Evolutionary conservation across 2,113 vertebrate species (phyloP), one percentile per base, ranked within the genome.

Genomic region (Carollia perspicillata): DNA sequence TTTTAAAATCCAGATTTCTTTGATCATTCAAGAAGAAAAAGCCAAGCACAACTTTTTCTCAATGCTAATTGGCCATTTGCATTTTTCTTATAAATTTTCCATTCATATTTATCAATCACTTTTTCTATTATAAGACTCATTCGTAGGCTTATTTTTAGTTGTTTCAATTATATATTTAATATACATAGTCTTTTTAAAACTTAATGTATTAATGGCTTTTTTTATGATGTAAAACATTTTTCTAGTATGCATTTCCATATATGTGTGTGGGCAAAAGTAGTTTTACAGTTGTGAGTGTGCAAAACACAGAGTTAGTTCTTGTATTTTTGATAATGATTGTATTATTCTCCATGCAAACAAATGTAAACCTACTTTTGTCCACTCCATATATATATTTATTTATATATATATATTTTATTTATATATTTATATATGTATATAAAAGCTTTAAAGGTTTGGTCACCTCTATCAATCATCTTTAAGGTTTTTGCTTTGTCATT

Each of bases 121-220:
- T 87, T 90, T 95, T 74, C 55, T 92, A 42, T 84, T 89, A 40
- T 16, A 8, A 78, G 33, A 30, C 26, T 79, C 6, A 86, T 75
- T 83, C 77, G 77, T 63, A 92, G 14, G 20, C 40, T 81, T 89
- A 37, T 42, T 94, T 89, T 90, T 63, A n/a, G 77, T 92, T 90
- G 37, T 75, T 87, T 83, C 58, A 71, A 11, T 8, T 92, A 14
- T 44, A 30, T 75, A 87, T 40, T 53, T 95, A 65, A 92, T 63
- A 40, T 30, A 47, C 5, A 26, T 69, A 68, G 11, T 58, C 6
- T 74, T 90, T 96, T 95, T 3, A 93, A 95, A 71, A 58, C 5
- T 79, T 51, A 71, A 84, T 6, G 13, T 78, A 35, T 42, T 53
- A 53, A 58, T 74, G 49, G 18, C 44, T 66, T 93, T 72, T 77